Conservation (phyloP, 2,113 vertebrate genomes). For the Columba livia region DNA sequence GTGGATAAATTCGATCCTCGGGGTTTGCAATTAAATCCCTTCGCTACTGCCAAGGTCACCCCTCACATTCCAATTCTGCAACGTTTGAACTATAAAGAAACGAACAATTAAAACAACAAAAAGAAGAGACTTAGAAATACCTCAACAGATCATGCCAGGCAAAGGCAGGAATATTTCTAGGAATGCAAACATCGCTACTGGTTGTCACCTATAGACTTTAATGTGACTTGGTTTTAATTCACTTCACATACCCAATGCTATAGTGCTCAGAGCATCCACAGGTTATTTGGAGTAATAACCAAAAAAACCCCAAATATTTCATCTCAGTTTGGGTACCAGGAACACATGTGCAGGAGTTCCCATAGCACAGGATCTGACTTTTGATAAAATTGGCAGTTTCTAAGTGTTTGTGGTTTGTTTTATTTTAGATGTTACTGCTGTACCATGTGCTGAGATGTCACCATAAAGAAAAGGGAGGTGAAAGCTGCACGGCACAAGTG, state of each 20-base stretch:
- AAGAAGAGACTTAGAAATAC: background rate
- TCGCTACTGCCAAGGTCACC: background rate
- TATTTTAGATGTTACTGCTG: background rate
- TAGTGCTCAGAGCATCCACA: background rate
- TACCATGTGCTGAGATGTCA: background rate
- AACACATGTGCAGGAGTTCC: background rate
- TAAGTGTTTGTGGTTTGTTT: too few species aligned
- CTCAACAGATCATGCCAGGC: background rate
- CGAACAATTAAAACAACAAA: background rate
- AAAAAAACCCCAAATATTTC: background rate
- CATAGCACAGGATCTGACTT: background rate
- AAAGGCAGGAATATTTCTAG: background rate
- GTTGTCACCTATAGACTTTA: background rate
- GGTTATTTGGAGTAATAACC: background rate
- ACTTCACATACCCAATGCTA: background rate
- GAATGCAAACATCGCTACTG: background rate
- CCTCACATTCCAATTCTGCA: background rate
- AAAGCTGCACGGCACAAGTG: background rate
- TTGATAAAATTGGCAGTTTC: background rate
- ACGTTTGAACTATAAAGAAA: background rate
- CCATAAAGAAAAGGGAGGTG: background rate
- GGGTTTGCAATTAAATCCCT: background rate
- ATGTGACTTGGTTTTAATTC: background rate
- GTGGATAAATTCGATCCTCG: background rate
- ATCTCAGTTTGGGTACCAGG: background rate